A percentile compares a stretch with the other conserved stretches of the same genome.
Conservation (phyloP, 1,140 invertebrate genomes). For the Phymastichus coffea region DNA sequence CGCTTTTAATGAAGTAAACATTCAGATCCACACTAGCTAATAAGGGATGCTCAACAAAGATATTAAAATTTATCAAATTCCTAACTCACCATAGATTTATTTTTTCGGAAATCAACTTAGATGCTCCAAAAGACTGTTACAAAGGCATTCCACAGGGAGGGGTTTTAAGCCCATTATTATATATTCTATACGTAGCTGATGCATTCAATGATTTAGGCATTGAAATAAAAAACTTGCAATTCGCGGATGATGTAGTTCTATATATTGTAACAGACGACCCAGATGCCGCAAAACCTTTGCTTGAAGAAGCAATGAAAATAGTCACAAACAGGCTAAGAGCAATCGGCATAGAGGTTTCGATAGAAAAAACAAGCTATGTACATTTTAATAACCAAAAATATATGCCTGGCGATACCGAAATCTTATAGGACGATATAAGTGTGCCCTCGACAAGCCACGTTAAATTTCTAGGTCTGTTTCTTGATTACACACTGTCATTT, state of each 20-base stretch:
- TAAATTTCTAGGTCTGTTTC: too few species aligned
- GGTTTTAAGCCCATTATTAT: slow-evolving; percentile 1
- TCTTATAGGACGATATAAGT: too few species aligned
- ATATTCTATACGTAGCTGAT: not conserved
- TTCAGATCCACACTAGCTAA: not conserved
- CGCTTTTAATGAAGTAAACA: not conserved
- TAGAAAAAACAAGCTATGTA: not conserved
- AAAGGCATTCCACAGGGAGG: not conserved
- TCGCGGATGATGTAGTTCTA: not conserved
- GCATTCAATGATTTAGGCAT: not conserved
- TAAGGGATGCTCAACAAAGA: not conserved
- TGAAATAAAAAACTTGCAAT: not conserved
- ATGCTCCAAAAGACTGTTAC: not conserved
- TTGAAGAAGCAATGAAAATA: not conserved
- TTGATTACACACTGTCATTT: slow-evolving; percentile 24
- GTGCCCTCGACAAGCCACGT: too few species aligned
- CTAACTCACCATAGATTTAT: not conserved
- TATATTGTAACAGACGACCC: too few species aligned
- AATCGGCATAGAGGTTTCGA: not conserved
- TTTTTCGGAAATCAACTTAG: not conserved
- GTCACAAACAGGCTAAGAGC: not conserved
- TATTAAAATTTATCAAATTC: too few species aligned
- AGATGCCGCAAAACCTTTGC: not conserved
- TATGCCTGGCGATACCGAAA: not conserved
- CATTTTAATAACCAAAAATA: not conserved